Base-by-base conservation (phyloP, 2,797 vertebrate species). In the Takifugu rubripes region DNA sequence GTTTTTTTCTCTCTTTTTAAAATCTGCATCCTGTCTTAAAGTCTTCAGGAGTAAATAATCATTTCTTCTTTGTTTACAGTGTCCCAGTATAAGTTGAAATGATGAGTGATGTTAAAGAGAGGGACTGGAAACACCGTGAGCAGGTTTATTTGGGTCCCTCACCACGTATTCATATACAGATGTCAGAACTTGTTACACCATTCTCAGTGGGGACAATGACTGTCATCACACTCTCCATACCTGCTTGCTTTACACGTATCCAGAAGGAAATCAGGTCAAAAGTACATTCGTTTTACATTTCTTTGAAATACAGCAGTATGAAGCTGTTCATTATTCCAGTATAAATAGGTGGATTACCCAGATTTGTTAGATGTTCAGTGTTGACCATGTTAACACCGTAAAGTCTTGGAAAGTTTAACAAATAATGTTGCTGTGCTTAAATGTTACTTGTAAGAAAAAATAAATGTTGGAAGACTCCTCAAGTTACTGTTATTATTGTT, bases 121-220 rank as follows among this genome's bases (percentile, higher is more conserved):
- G 50, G 24, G 53, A 43, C 49, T 56, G 31, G 59, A 70, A 72
- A 54, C 56, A 1, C 25, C 49, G 52, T 66, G 73, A 63, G 21
- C 52, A 69, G 47, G 47, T 42, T 69, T 48, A 62, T 59, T 70
- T 49, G 9, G 51, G 31, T 24, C 59, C 8, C n/a, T 26, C 49
- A 64, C 66, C 68, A 50, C 44, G 51, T 61, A 48, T 56, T 69
- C 9, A 55, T 47, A n/a, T 56, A 61, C 59, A 26, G 47, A 65
- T 70, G 70, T 80, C 71, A 75, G 72, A 45, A 61, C 70, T 40
- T 40, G 77, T 75, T 64, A 58, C 56, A 26, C 52, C 45, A 52
- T 70, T 53, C 52, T 49, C 72, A 31, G 66, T 54, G 33, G 3
- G 15, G 56, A 52, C 54, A 25, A 56, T 54, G 54, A 59, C 52